Base-by-base conservation (phyloP, 1,140 invertebrate genomes). In the Yoshiicerus persimilis region DNA sequence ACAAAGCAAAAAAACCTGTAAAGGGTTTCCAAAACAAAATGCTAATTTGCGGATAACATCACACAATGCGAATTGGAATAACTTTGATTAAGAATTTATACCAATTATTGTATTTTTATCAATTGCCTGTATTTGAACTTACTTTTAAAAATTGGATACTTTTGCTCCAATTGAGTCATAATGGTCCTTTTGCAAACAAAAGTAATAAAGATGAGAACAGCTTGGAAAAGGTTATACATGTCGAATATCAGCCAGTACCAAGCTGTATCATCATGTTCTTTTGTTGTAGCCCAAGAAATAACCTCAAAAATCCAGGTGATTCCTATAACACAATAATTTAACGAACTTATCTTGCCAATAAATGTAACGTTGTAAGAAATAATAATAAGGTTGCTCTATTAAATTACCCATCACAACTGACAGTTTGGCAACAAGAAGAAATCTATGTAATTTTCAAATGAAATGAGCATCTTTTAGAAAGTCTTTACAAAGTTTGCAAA, bases 171-270 rank as follows among this genome's bases (percentile, higher is more conserved):
- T 34, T 89, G 88, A 11, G n/a, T 25, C 11, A 34, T 34, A 2
- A 62, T 84, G 13, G 38, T 84, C 36, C 27, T 70, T 38, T 89
- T 89, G 41, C 88, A 89, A 47, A 77, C 41, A 36, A 87, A 89
- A 32, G 87, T 87, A 11, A 87, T 30, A 39, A 89, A 89, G 77
- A 89, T 87, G 25, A 36, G n/a, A 1, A 89, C 38, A 32, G 70
- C 70, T 41, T 86, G 85, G 34, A 41, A 70, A 39, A 89, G 25
- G 41, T 89, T 89, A n/a, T 47, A 38, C 20, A 70, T 8, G 39
- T 89, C 88, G 0, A 84, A 34, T 16, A 89, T 20, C 23, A 87
- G 34, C 75, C 85, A 89, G 27, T 84, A 70, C 77, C 77, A 83
- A 5, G 77, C 34, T 8, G 23, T n/a, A 20, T 38, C 16, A n/a